These are phyloP conservation scores for Gadopsis marmoratus DNA, from an alignment of 2,797 vertebrate genomes.

Conservation along the genomic window DNA sequence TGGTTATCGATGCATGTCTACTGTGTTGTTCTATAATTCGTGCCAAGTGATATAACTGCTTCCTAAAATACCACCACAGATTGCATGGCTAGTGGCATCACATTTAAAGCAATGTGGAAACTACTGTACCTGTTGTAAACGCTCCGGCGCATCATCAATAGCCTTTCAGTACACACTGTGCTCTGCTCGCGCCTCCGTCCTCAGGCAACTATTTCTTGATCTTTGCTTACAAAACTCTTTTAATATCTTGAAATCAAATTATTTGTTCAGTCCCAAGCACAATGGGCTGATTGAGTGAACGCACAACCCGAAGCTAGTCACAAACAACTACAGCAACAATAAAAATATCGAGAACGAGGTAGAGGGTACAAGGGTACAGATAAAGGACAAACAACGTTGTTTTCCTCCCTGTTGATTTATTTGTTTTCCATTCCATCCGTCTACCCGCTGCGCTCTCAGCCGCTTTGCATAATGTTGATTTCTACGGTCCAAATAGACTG, in stretches of 20 bases:
- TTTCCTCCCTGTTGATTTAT: slow-evolving; percentile 72
- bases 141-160: background rate
- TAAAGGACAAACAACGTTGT: slow-evolving; percentile 71
- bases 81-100: background rate
- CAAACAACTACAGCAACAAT: slow-evolving; percentile 46
- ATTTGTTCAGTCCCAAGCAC: slow-evolving; percentile 22
- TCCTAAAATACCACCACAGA: slow-evolving; percentile 3
- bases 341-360: slow-evolving; percentile 55
- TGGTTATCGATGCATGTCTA: background rate
- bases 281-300: slow-evolving; percentile 46
- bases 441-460: slow-evolving; percentile 57
- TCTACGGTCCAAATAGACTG: slow-evolving; percentile 68
- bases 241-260: slow-evolving; percentile 52
- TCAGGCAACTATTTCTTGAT: slow-evolving; percentile 30
- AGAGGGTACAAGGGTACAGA: slow-evolving; percentile 61
- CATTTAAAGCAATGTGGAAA: slow-evolving; percentile 18
- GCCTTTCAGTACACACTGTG: slow-evolving; percentile 13
- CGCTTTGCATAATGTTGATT: slow-evolving; percentile 82
- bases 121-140: slow-evolving; percentile 1
- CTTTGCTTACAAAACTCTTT: slow-evolving; percentile 28
- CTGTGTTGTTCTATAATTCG: background rate
- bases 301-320: slow-evolving; percentile 30
- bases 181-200: slow-evolving; percentile 4
- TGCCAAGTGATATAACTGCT: background rate
- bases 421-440: slow-evolving; percentile 74